Evolutionary conservation across 30 jellyfish, hydroid and myxozoan genomes (phyloP).

Genomic region (Cassiopea andromeda): DNA sequence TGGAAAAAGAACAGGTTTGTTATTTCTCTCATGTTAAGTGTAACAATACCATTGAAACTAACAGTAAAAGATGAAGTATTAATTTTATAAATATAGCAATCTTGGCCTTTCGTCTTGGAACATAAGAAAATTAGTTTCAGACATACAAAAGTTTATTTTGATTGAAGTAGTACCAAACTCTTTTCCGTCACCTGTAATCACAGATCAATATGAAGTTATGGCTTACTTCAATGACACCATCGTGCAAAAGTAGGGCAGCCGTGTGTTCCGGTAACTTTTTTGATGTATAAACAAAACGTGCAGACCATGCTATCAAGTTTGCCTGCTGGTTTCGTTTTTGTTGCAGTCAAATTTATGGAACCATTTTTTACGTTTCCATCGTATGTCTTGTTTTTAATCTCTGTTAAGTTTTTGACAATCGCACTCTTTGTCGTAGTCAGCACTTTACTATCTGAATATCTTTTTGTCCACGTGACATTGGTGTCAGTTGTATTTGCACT

Average conservation of each 20-base stretch:
- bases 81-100: no score
- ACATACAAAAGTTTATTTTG: no score
- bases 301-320: constrained; percentile 81
- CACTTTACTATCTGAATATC: neutral
- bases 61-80: no score
- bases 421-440: neutral
- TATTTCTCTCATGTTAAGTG: no score
- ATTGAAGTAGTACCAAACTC: no score
- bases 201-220: neutral
- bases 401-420: neutral
- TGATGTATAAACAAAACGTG: constrained; percentile 75
- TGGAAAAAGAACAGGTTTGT: constrained; percentile 91
- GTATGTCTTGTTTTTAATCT: neutral
- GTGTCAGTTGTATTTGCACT: neutral
- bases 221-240: constrained; percentile 36
- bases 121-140: no score
- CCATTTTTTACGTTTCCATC: neutral
- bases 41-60: no score
- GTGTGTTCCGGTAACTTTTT: constrained; percentile 74
- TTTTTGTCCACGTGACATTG: no score
- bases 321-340: constrained; percentile 32
- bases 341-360: neutral
- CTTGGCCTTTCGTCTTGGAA: no score
- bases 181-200: neutral
- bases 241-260: constrained; percentile 81